Conservation (phyloP, 2,797 vertebrate species). For the Falco peregrinus region DNA sequence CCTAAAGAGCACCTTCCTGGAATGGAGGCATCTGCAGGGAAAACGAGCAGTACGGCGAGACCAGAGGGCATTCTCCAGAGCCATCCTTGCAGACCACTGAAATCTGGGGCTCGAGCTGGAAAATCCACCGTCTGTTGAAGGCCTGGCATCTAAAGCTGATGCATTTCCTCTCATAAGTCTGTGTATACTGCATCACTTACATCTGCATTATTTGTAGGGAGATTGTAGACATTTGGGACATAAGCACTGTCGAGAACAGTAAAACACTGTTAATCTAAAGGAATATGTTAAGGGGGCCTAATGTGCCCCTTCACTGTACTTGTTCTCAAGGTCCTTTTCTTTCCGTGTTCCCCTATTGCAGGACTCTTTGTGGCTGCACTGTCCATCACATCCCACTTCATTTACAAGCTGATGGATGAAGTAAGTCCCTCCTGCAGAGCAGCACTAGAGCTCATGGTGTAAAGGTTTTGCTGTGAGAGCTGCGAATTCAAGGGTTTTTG, state of each 20-base stretch:
- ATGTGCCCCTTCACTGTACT: not conserved
- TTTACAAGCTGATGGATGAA: not conserved
- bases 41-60: rapidly evolving
- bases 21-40: not conserved
- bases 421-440: not conserved
- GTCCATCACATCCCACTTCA: not conserved
- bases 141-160: not conserved
- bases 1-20: not conserved
- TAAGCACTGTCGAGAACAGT: not conserved
- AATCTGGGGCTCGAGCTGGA: not conserved
- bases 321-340: not conserved
- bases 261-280: not conserved
- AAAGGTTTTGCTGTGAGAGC: not conserved
- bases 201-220: not conserved
- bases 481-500: not conserved
- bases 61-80: not conserved
- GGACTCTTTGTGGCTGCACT: not conserved
- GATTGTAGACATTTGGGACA: not conserved
- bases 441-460: not conserved
- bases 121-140: not conserved
- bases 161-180: not conserved
- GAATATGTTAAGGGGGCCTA: not conserved
- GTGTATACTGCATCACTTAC: not conserved
- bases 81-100: not conserved
- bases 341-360: not conserved